Evolutionary conservation across 2,113 vertebrate genomes (phyloP), one percentile per base, ranked within the genome.

Genomic region (Chaetodon trifascialis): DNA sequence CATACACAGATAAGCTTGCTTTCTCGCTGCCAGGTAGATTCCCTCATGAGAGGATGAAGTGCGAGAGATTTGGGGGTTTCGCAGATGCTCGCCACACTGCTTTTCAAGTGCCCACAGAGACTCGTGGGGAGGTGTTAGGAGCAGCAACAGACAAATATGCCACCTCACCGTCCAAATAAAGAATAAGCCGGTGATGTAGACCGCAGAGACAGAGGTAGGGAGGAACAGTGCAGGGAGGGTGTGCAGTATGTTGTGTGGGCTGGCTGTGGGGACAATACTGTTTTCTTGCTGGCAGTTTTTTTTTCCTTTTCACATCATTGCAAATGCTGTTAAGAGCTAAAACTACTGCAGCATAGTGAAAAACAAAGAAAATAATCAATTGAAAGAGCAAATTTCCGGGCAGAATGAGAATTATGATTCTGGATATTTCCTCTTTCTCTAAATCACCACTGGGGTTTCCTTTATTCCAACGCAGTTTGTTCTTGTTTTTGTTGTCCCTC

Each of bases 21-120:
- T 83, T 79, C 85, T 78, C 30, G 76, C 86, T 90, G 88, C 86
- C 91, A 91, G 92, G 89, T 93, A 86, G 84, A 84, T 80, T 92
- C 89, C 84, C 90, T 87, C 72, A 72, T 74, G 87, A 89, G 88
- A 34, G 85, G 67, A 83, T 83, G 86, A 82, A 82, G 86, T 76
- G 90, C 25, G 25, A 80, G 84, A 86, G 84, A 87, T 86, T 85
- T 82, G 34, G 82, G 62, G 73, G 54, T 47, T 86, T 82, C 63
- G 52, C 85, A 90, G 88, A 89, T 78, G 87, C 83, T 88, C 55
- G 21, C 82, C 65, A 63, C 80, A 46, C 59, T 59, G 74, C 66
- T 86, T 88, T 82, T 89, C 85, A 84, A 84, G 81, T 75, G 78
- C 78, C 88, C 71, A 64, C 73, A 19, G 84, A 90, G 81, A 84